A percentile compares a stretch with the other conserved stretches of the same genome.
phyloP scores from a whole-genome alignment of 2,113 vertebrate species.

The Melanotaenia duboulayi region DNA sequence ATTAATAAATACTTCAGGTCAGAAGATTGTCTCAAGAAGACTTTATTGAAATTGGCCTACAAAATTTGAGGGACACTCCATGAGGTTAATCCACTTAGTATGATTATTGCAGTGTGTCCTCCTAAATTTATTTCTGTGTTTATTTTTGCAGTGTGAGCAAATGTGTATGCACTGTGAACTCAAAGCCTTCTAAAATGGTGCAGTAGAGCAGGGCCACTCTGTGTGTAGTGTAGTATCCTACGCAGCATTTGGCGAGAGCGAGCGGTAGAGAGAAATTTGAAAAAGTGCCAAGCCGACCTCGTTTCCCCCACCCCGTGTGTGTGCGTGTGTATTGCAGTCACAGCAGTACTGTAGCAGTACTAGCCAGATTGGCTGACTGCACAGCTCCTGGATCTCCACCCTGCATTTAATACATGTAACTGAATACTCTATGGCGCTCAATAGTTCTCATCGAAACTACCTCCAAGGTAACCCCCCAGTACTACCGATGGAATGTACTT shows the following conservation, averaged over 20 bases:
- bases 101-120: constrained; percentile 27
- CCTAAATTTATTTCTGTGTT: constrained; percentile 1
- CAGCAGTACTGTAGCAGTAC: constrained; percentile 66
- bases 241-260: constrained; percentile 55
- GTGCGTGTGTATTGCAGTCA: constrained; percentile 50
- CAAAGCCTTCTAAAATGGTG: constrained; percentile 67
- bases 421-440: constrained; percentile 49
- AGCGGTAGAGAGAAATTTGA: constrained; percentile 71
- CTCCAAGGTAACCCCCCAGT: neutral
- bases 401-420: constrained; percentile 79
- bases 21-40: neutral
- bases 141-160: constrained; percentile 29
- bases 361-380: constrained; percentile 65
- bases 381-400: constrained; percentile 67
- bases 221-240: constrained; percentile 68
- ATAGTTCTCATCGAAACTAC: constrained; percentile 16
- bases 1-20: neutral
- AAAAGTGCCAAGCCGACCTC: constrained; percentile 75
- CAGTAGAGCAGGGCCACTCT: constrained; percentile 66
- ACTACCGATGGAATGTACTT: constrained; percentile 15
- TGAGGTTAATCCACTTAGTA: constrained; percentile 31
- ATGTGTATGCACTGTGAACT: constrained; percentile 33
- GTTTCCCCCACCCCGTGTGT: constrained; percentile 59
- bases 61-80: constrained; percentile 27
- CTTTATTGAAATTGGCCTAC: neutral